Evolutionary conservation across 1,140 invertebrate species (phyloP).

Genomic region (Zelostemma sp.): DNA sequence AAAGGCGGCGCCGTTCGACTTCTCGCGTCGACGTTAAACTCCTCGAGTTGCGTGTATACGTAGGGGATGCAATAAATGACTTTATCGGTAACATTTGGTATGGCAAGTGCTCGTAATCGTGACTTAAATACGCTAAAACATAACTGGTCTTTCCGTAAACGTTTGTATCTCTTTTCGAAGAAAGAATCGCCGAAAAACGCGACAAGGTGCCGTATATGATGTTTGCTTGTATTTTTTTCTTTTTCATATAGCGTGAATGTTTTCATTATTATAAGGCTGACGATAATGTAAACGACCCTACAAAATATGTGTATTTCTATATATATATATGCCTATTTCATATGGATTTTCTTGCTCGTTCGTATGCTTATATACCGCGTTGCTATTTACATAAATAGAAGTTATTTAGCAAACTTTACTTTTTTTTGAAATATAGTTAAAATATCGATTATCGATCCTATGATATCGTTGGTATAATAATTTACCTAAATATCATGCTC

Average conservation of each 20-base stretch:
- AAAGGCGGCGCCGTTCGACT: too few species aligned
- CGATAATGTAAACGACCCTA: slow-evolving; percentile 70
- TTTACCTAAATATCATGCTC: slow-evolving; percentile 43
- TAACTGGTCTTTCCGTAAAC: not conserved
- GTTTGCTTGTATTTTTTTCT: slow-evolving; percentile 26
- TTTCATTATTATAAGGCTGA: slow-evolving; percentile 68
- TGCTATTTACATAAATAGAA: slow-evolving; percentile 69
- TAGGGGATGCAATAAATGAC: slow-evolving; percentile 41
- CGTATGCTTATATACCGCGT: slow-evolving; percentile 49
- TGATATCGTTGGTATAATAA: slow-evolving; percentile 57
- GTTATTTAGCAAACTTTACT: slow-evolving; percentile 66
- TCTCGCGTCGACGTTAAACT: slow-evolving; percentile 29
- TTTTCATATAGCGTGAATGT: slow-evolving; percentile 47
- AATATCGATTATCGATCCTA: slow-evolving; percentile 55
- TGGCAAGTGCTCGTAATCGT: slow-evolving; percentile 57
- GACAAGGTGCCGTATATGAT: slow-evolving; percentile 5
- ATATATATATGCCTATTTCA: slow-evolving; percentile 57
- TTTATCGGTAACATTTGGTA: slow-evolving; percentile 59
- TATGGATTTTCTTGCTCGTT: slow-evolving; percentile 52
- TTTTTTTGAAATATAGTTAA: slow-evolving; percentile 48
- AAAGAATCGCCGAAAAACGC: too few species aligned
- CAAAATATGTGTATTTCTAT: slow-evolving; percentile 71
- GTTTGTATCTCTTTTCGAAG: too few species aligned
- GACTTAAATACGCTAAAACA: slow-evolving; percentile 1
- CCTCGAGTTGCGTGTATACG: slow-evolving; percentile 37